A percentile compares a stretch with the other conserved stretches of the same genome.
These are phyloP conservation scores for Cotesia congregata DNA, from an alignment of 2,888 invertebrate genomes.

Conservation along the genomic window DNA sequence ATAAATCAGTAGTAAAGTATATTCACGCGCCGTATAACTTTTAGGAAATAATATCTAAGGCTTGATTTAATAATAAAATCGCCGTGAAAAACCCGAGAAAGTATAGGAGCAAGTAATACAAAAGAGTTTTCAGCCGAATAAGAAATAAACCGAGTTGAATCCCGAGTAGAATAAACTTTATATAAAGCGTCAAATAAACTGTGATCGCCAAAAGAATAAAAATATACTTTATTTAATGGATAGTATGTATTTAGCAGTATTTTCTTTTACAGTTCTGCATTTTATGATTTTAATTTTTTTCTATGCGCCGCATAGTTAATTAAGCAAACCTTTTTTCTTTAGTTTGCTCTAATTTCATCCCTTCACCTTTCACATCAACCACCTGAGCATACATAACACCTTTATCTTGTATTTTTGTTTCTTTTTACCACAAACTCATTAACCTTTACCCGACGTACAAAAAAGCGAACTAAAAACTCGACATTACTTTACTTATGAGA, in stretches of 20 bases:
- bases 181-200: slow-evolving; percentile 63
- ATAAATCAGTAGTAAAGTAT: background rate
- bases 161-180: slow-evolving; percentile 57
- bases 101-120: slow-evolving; percentile 1
- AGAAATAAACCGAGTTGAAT: slow-evolving; percentile 55
- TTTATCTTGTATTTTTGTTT: background rate
- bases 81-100: background rate
- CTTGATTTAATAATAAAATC: background rate
- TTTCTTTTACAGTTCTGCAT: background rate
- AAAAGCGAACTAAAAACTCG: background rate
- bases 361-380: slow-evolving; percentile 4
- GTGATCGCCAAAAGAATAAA: slow-evolving; percentile 56
- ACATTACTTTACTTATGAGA: background rate
- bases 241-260: slow-evolving; percentile 20
- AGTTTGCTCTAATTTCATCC: background rate
- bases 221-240: slow-evolving; percentile 57
- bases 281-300: slow-evolving; percentile 5
- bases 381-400: slow-evolving; percentile 1
- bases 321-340: slow-evolving; percentile 17
- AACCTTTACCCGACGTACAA: background rate
- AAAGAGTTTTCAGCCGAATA: slow-evolving; percentile 20
- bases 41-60: background rate
- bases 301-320: slow-evolving; percentile 16
- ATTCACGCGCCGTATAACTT: background rate
- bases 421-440: background rate